A percentile compares a stretch with the other conserved stretches of the same genome.
Evolutionary conservation across 2,888 invertebrate genomes (phyloP).

Genomic region (Nephrotoma flavescens): DNA sequence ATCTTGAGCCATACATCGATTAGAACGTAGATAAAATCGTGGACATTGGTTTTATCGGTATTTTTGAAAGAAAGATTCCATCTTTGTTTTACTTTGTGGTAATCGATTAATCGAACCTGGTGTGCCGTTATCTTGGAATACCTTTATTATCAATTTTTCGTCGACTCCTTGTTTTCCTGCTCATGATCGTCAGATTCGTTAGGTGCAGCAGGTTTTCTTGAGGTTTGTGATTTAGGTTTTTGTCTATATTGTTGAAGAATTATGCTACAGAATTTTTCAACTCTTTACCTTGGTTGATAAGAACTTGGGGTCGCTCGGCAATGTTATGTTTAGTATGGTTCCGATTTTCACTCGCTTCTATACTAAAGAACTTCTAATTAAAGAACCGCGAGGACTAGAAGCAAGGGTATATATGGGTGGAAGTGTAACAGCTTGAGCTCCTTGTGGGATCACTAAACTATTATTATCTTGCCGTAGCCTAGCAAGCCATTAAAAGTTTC

Average conservation of each 20-base stretch:
- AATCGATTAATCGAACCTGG: not conserved
- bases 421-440: not conserved
- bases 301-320: not conserved
- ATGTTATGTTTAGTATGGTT: too few relatives aligned
- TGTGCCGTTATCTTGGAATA: not conserved
- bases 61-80: not conserved
- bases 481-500: not conserved
- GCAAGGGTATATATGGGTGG: not conserved
- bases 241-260: not conserved
- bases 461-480: not conserved
- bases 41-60: not conserved
- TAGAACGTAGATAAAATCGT: not conserved
- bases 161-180: too few relatives aligned
- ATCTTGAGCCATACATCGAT: not conserved
- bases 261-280: not conserved
- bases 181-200: too few relatives aligned
- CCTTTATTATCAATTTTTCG: not conserved
- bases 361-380: too few relatives aligned
- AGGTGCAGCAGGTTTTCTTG: too few relatives aligned
- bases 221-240: too few relatives aligned
- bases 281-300: not conserved
- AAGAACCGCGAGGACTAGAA: not conserved
- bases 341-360: too few relatives aligned
- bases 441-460: not conserved
- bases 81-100: not conserved